Evolutionary conservation across 1,140 invertebrate genomes (phyloP).

Genomic region (Mya arenaria): DNA sequence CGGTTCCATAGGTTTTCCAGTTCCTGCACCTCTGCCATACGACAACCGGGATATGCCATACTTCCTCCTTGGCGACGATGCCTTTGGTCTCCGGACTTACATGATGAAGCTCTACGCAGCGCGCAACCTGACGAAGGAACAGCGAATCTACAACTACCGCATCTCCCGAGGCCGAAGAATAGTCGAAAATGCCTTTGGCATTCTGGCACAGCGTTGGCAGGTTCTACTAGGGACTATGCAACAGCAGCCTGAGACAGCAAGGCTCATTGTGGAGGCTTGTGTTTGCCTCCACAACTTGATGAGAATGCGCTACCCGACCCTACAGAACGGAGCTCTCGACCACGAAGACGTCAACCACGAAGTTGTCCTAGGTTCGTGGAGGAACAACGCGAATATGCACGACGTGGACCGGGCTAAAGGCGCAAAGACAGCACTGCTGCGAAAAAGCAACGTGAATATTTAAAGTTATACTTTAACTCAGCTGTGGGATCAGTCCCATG

Average conservation of each 20-base stretch:
- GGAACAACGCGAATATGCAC: conserved; percentile 30
- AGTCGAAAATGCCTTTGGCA: too few relatives aligned
- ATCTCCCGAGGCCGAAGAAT: conserved; percentile 76
- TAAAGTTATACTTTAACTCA: conserved; percentile 48
- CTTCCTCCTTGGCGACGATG: conserved; percentile 68
- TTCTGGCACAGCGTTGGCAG: conserved; percentile 23
- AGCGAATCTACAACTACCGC: conserved; percentile 76
- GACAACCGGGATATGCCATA: conserved; percentile 38
- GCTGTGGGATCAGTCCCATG: conserved; percentile 48
- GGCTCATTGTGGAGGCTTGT: conserved; percentile 27
- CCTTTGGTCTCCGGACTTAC: conserved; percentile 60
- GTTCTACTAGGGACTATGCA: conserved; percentile 30
- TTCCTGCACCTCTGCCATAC: neutral
- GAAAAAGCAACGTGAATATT: conserved; percentile 43
- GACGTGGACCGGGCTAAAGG: neutral
- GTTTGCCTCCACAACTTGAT: conserved; percentile 49
- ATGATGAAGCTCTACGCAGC: conserved; percentile 69
- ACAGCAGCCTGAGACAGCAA: conserved; percentile 24
- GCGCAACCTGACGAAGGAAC: conserved; percentile 32
- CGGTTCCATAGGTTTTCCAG: neutral
- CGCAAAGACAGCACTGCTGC: conserved; percentile 4
- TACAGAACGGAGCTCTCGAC: neutral
- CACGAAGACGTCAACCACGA: conserved; percentile 44
- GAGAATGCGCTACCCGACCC: neutral
- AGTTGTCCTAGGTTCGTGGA: conserved; percentile 38